Conservation (phyloP, 2,888 invertebrate species). For the Synergus gifuensis region DNA sequence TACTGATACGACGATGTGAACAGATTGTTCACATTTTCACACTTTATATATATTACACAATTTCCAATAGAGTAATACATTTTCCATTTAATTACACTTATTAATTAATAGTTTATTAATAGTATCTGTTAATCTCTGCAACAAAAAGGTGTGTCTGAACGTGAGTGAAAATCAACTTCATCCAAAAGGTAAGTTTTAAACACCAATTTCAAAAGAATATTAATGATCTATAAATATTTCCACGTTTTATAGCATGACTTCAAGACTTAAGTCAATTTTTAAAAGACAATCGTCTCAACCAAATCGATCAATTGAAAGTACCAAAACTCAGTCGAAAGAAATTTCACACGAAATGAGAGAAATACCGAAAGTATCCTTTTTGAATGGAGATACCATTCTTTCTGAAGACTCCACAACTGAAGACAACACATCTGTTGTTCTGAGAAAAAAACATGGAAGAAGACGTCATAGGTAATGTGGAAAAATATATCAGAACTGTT, state of each 20-base stretch:
- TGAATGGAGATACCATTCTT: constrained; percentile 14
- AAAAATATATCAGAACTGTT: neutral
- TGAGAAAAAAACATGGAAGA: constrained; percentile 26
- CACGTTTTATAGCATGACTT: neutral
- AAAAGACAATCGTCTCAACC: constrained; percentile 23
- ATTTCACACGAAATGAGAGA: neutral
- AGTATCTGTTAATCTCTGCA: neutral
- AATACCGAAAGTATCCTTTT: neutral
- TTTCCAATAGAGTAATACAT: too few species aligned
- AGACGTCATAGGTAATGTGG: constrained; percentile 1
- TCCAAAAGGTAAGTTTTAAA: neutral
- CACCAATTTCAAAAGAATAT: neutral
- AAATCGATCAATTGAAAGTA: neutral
- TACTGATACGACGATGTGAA: too few species aligned
- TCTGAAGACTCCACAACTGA: neutral
- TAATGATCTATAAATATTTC: neutral
- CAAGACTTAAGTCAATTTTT: constrained; percentile 26
- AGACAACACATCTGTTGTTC: constrained; percentile 8
- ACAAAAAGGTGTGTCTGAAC: neutral
- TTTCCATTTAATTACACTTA: too few species aligned
- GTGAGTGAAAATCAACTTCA: neutral
- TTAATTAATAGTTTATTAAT: too few species aligned
- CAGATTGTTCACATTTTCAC: too few species aligned
- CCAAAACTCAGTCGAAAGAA: neutral
- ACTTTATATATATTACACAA: too few species aligned